phyloP scores from a whole-genome alignment of 2,888 invertebrate species.

The Chironomus riparius region DNA sequence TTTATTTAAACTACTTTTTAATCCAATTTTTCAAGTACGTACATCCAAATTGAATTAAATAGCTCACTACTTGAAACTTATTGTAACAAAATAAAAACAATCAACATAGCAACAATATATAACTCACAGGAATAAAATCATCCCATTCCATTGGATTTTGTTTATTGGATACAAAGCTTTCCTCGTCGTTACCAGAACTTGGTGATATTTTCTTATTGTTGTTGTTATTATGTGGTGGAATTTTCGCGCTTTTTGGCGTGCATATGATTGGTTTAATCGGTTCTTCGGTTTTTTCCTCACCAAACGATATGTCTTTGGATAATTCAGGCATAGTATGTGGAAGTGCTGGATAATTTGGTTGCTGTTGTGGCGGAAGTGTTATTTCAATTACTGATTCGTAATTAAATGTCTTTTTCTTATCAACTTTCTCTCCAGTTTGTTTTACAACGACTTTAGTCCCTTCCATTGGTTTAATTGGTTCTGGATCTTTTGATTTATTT shows the following conservation, averaged over 20 bases:
- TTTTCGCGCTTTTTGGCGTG: conserved; percentile 13
- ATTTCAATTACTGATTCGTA: conserved; percentile 24
- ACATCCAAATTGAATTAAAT: too few relatives aligned
- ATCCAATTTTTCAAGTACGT: too few relatives aligned
- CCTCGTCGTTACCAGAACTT: neutral
- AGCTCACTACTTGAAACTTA: neutral
- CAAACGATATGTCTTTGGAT: neutral
- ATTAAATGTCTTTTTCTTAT: conserved; percentile 11
- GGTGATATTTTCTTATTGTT: neutral
- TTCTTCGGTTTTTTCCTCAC: neutral
- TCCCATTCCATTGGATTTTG: conserved; percentile 27
- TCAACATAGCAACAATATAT: neutral
- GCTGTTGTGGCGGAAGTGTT: conserved; percentile 4
- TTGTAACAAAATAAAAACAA: neutral
- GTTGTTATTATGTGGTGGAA: neutral
- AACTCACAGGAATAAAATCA: conserved; percentile 14
- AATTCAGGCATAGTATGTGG: neutral
- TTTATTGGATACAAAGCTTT: conserved; percentile 24
- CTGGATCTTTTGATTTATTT: neutral
- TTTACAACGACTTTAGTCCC: conserved; percentile 17
- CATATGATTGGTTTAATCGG: conserved; percentile 20
- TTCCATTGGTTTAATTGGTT: neutral
- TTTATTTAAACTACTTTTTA: too few relatives aligned
- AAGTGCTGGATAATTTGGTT: neutral
- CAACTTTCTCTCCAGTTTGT: conserved; percentile 11